Conservation (phyloP, 2,888 invertebrate genomes). For the Meiosimyza platycephala region DNA sequence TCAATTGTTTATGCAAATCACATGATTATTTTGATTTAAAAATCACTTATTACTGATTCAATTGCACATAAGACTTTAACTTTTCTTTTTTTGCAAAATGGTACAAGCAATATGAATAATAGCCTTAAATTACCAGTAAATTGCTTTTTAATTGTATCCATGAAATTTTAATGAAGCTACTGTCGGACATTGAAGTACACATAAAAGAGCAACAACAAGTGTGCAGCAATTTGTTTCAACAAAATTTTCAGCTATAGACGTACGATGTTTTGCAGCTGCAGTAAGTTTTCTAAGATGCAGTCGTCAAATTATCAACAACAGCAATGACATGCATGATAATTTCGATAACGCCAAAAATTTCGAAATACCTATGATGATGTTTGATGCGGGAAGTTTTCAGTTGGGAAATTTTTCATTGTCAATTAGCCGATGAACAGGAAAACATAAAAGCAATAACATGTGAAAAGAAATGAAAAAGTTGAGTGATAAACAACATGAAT, state of each 20-base stretch:
- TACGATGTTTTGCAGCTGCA: background rate
- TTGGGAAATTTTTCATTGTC: constrained; percentile 18
- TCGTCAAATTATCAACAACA: background rate
- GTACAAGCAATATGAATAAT: too few relatives aligned
- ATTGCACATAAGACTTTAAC: too few relatives aligned
- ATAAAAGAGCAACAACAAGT: background rate
- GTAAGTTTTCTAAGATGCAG: constrained; percentile 3
- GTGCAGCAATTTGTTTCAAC: background rate
- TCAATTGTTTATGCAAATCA: too few relatives aligned
- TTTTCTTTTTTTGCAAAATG: too few relatives aligned
- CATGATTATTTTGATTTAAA: too few relatives aligned
- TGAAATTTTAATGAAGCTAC: too few relatives aligned
- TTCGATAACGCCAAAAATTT: background rate
- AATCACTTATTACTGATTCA: too few relatives aligned
- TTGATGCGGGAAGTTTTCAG: background rate
- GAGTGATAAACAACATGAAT: background rate
- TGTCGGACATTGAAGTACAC: background rate
- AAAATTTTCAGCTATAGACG: background rate
- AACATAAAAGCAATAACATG: background rate
- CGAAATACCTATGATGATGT: background rate
- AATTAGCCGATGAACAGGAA: constrained; percentile 14
- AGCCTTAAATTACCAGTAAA: too few relatives aligned
- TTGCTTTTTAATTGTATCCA: too few relatives aligned
- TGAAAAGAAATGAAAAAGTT: constrained; percentile 4
- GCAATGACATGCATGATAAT: background rate